Conservation (phyloP, 1,140 invertebrate genomes). For the Neomicropteryx cornuta region DNA sequence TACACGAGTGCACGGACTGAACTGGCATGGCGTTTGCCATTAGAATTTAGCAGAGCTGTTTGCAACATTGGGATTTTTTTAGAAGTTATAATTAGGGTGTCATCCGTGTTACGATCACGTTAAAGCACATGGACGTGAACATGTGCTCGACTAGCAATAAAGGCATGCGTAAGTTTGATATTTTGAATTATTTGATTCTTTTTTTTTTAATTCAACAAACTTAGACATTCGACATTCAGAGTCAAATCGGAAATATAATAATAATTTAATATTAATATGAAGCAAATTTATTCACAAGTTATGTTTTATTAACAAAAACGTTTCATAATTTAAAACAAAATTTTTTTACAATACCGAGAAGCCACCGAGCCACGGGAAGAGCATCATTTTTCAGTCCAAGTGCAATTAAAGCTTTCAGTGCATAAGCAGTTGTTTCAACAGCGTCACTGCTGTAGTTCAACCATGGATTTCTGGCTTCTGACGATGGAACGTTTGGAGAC, state of each 20-base stretch:
- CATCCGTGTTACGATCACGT: no score
- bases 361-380: constrained; percentile 72
- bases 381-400: constrained; percentile 55
- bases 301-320: not conserved
- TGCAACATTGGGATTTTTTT: no score
- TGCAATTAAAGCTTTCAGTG: constrained; percentile 54
- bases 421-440: constrained; percentile 84
- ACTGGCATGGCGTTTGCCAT: no score
- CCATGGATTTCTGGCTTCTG: constrained; percentile 63
- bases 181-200: no score
- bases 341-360: constrained; percentile 40
- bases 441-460: constrained; percentile 63
- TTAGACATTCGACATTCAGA: no score
- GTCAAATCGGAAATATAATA: not conserved
- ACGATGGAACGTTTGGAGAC: constrained; percentile 43
- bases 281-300: not conserved
- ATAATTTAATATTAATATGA: not conserved
- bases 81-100: no score
- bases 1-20: no score
- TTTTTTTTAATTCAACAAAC: no score
- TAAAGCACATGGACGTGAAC: no score
- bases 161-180: no score
- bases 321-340: not conserved
- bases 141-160: no score
- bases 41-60: no score